Conservation (phyloP, 2,113 vertebrate genomes). For the Ailurus styani region DNA sequence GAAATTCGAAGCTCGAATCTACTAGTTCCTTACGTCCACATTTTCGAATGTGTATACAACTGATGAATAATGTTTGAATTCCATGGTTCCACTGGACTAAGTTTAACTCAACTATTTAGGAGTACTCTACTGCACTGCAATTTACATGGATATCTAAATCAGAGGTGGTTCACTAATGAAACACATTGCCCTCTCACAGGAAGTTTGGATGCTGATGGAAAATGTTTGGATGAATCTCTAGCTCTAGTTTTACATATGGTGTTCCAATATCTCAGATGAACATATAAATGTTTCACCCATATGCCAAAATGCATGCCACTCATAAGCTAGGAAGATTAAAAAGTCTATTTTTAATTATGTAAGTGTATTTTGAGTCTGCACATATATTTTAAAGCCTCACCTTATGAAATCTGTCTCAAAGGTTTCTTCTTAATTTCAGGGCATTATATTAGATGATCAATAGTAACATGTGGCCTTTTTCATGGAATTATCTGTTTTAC, state of each 20-base stretch:
- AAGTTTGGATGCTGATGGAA: not conserved
- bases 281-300: not conserved
- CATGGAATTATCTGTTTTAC: slow-evolving; percentile 4
- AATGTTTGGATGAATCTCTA: not conserved
- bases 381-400: not conserved
- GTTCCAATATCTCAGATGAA: not conserved
- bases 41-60: not conserved
- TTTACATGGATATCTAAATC: not conserved
- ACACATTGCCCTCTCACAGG: not conserved
- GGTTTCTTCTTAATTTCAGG: not conserved
- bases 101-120: not conserved
- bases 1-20: not conserved
- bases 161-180: not conserved
- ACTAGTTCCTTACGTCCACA: not conserved
- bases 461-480: not conserved
- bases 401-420: not conserved
- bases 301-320: not conserved
- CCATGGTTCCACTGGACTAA: not conserved
- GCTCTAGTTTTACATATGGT: not conserved
- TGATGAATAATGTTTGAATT: not conserved
- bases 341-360: not conserved
- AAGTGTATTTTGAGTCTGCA: not conserved
- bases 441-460: not conserved
- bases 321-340: not conserved
- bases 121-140: not conserved